Percentiles rank a stretch among this genome's conserved stretches.
Evolutionary conservation across 2,797 vertebrate species (phyloP).

Genomic region (Kryptopterus vitreolus): DNA sequence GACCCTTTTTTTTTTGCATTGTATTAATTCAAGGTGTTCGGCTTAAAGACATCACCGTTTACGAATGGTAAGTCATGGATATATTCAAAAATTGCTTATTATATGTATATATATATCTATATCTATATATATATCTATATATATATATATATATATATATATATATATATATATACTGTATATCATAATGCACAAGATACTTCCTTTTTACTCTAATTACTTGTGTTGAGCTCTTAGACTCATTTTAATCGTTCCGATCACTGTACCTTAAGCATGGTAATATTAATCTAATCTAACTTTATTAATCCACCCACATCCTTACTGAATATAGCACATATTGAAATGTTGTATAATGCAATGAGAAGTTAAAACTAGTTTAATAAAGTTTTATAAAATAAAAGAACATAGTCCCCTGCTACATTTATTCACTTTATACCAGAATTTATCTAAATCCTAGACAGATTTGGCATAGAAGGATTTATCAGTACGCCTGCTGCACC

Average conservation of each 20-base stretch:
- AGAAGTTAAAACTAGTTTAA: no score
- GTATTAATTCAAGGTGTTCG: slow-evolving; percentile 61
- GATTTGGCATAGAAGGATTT: no score
- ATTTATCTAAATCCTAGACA: no score
- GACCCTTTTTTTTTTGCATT: slow-evolving; percentile 2
- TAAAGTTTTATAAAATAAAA: no score
- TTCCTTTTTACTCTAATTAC: neutral
- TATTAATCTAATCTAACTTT: neutral
- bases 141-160: no score
- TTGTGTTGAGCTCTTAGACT: no score
- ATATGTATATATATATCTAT: no score
- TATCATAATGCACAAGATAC: neutral
- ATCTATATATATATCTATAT: no score
- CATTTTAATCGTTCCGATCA: neutral
- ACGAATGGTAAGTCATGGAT: slow-evolving; percentile 73
- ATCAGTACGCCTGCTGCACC: no score
- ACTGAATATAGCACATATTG: neutral
- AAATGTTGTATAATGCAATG: neutral
- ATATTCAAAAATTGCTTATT: neutral
- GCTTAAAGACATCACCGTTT: slow-evolving; percentile 75
- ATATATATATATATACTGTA: neutral
- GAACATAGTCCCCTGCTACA: no score
- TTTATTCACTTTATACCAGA: no score
- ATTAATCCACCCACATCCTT: no score
- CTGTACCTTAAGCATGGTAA: neutral